phyloP scores from a whole-genome alignment of 2,113 vertebrate species.

The Phaethornis superciliosus region DNA sequence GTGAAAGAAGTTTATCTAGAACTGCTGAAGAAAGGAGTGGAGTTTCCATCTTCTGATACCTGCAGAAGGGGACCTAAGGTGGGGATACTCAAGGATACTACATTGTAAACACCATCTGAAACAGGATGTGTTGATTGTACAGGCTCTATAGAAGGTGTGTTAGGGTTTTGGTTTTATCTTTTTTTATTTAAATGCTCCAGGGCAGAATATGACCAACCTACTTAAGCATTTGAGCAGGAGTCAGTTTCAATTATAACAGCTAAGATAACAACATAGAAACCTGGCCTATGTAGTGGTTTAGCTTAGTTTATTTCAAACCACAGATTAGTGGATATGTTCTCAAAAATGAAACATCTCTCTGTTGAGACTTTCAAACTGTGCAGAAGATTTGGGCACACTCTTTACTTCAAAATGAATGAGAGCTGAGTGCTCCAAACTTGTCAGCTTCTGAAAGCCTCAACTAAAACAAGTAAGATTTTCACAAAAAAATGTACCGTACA shows the following conservation, averaged over 20 bases:
- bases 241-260: conserved; percentile 15
- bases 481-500: background rate
- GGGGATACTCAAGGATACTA: background rate
- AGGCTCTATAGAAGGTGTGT: background rate
- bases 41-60: conserved; percentile 67
- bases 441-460: background rate
- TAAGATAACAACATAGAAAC: conserved; percentile 10
- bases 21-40: conserved; percentile 80
- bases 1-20: conserved; percentile 81
- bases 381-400: background rate
- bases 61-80: conserved; percentile 61
- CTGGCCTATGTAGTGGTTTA: background rate
- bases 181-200: background rate
- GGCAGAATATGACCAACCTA: conserved; percentile 7
- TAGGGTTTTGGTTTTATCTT: background rate
- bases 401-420: background rate
- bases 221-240: background rate
- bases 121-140: background rate
- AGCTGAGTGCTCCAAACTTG: background rate
- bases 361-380: background rate
- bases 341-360: background rate
- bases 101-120: background rate
- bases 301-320: background rate
- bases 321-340: background rate
- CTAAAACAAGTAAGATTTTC: background rate